phyloP scores from a whole-genome alignment of 1,140 invertebrate species.

The honey bee (Apis mellifera) region Amel_HAv3.1 CM009944.2:10526501-10527000 shows the following conservation, averaged over 20 bases:
- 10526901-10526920: too few species aligned
- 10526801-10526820: too few species aligned
- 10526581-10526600: constrained; percentile 29
- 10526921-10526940: too few species aligned
- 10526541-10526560: constrained; percentile 6
- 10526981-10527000: too few species aligned
- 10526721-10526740: not conserved
- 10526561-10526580: constrained; percentile 34
- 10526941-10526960: too few species aligned
- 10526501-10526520: not conserved
- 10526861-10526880: too few species aligned
- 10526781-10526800: too few species aligned
- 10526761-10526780: too few species aligned
- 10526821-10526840: too few species aligned
- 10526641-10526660: constrained; percentile 78
- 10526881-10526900: too few species aligned
- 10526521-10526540: not conserved
- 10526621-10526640: constrained; percentile 72
- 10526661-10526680: constrained; percentile 80
- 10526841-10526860: too few species aligned
- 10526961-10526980: too few species aligned
- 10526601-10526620: constrained; percentile 74
- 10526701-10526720: constrained; percentile 68
- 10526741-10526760: not conserved
- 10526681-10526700: constrained; percentile 72